Conservation (phyloP, 2,888 invertebrate genomes). For the Eretmocerus hayati region DNA sequence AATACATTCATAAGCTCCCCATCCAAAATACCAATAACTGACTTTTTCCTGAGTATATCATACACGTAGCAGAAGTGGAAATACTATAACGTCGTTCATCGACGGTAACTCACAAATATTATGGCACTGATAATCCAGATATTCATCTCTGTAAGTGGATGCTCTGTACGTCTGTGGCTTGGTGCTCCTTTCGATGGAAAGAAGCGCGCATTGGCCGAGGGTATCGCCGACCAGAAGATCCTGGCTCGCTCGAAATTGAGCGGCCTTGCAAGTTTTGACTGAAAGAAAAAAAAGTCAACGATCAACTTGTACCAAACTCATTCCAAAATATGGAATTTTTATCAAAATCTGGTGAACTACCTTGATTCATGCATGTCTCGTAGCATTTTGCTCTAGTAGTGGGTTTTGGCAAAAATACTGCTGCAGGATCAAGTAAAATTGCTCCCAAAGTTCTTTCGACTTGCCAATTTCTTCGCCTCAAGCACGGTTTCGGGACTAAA, state of each 20-base stretch:
- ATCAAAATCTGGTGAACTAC: too few relatives aligned
- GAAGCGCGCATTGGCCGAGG: conserved; percentile 64
- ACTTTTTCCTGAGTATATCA: too few relatives aligned
- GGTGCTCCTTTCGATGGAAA: conserved; percentile 65
- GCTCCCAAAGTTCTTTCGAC: conserved; percentile 71
- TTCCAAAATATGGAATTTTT: background rate
- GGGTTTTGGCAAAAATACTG: conserved; percentile 55
- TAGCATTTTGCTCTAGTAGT: conserved; percentile 65
- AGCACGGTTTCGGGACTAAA: conserved; percentile 52
- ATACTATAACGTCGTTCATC: too few relatives aligned
- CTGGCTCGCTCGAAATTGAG: conserved; percentile 35
- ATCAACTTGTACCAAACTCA: background rate
- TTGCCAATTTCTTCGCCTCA: conserved; percentile 60
- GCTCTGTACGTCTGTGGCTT: conserved; percentile 72
- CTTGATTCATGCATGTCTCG: conserved; percentile 37
- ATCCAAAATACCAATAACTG: background rate
- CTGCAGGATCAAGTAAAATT: conserved; percentile 62
- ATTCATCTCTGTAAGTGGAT: conserved; percentile 68
- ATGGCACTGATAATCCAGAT: conserved; percentile 76
- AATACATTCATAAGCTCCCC: background rate
- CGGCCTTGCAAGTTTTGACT: conserved; percentile 31
- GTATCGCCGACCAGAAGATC: conserved; percentile 42
- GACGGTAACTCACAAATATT: conserved; percentile 55
- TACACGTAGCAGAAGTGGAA: too few relatives aligned
- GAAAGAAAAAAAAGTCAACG: background rate